Percentiles rank a stretch among this genome's conserved stretches.
phyloP scores from a whole-genome alignment of 1,140 invertebrate genomes.

The Asobara japonica region DNA sequence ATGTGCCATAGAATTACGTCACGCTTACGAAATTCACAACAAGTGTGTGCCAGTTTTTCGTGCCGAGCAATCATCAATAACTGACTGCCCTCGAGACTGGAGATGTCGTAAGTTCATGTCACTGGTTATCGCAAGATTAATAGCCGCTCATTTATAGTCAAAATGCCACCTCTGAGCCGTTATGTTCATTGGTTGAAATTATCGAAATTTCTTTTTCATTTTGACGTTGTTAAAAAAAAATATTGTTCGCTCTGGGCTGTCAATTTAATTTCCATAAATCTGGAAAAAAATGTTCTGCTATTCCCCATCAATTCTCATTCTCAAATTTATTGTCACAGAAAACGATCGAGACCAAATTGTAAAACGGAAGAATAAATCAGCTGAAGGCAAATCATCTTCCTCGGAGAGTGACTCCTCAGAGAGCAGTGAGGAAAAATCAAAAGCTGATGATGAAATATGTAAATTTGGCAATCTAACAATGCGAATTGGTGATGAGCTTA shows the following conservation, averaged over 20 bases:
- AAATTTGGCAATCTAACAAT: constrained; percentile 47
- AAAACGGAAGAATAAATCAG: background rate
- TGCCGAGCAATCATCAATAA: constrained; percentile 22
- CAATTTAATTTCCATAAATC: no score
- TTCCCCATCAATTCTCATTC: background rate
- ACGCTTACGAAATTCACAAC: background rate
- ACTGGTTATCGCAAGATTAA: no score
- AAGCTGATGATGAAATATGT: constrained; percentile 33
- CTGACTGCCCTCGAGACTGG: constrained; percentile 26
- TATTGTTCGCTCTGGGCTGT: no score
- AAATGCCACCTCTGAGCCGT: no score
- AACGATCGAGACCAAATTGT: background rate
- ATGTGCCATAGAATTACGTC: constrained; percentile 38
- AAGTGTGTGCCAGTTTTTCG: constrained; percentile 48
- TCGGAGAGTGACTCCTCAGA: background rate
- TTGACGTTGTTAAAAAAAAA: no score
- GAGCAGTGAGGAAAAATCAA: background rate
- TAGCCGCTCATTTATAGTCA: no score
- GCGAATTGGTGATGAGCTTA: constrained; percentile 48
- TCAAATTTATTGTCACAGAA: background rate
- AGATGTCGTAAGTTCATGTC: constrained; percentile 50
- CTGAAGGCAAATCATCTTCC: no score
- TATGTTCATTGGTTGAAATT: no score
- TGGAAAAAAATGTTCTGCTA: no score
- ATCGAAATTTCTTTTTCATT: no score